Percentiles rank a stretch among this genome's conserved stretches.
phyloP scores from a whole-genome alignment of 2,113 vertebrate species.

The Anas platyrhynchos region DNA sequence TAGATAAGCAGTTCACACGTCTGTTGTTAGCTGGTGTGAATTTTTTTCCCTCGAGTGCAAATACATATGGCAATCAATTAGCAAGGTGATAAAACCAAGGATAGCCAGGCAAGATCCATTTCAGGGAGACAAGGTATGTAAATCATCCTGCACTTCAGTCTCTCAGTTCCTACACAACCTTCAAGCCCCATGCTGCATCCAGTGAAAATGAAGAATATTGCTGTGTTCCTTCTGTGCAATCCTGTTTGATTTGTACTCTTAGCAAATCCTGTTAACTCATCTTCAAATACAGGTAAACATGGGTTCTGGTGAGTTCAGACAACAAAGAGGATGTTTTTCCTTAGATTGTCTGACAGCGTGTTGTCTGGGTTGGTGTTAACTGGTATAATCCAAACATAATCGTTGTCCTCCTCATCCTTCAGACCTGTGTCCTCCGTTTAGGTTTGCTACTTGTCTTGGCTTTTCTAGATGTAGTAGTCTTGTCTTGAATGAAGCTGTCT shows the following conservation, averaged over 20 bases:
- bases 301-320: not conserved
- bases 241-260: slow-evolving; percentile 9
- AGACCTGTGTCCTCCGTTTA: not conserved
- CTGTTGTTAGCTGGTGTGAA: not conserved
- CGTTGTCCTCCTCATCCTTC: not conserved
- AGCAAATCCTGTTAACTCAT: not conserved
- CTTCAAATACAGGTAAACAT: slow-evolving; percentile 23
- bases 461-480: not conserved
- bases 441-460: not conserved
- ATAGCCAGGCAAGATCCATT: slow-evolving; percentile 1
- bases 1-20: not conserved
- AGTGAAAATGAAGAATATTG: slow-evolving; percentile 19
- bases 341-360: not conserved
- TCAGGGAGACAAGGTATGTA: not conserved
- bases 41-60: not conserved
- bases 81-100: not conserved
- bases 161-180: not conserved
- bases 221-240: slow-evolving; percentile 5
- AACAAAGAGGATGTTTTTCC: not conserved
- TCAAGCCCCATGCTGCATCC: slow-evolving; percentile 3
- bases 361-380: not conserved
- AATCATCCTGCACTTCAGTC: slow-evolving; percentile 26
- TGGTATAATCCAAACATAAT: not conserved
- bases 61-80: not conserved
- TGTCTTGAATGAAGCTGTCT: not conserved